Conservation (phyloP, 30 jellyfish, hydroid and myxozoan species). For the Pelagia noctiluca region DNA sequence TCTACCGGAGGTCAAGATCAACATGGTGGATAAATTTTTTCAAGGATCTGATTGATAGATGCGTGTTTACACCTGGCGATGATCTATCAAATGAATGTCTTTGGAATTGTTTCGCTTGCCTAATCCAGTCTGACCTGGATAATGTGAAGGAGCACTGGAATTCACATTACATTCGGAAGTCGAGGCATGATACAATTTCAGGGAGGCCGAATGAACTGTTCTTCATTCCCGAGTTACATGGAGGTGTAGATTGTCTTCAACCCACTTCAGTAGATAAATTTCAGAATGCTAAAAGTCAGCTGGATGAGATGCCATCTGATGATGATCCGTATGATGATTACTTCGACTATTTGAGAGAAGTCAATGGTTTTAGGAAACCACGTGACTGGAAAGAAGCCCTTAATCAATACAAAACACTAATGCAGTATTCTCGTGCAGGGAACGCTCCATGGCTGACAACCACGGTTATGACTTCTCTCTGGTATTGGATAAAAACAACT, state of each 20-base stretch:
- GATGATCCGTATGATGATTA: slow-evolving; percentile 38
- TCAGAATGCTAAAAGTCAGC: slow-evolving; percentile 59
- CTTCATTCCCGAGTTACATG: slow-evolving; percentile 63
- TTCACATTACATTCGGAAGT: slow-evolving; percentile 62
- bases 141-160: slow-evolving; percentile 73
- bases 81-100: slow-evolving; percentile 58
- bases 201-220: slow-evolving; percentile 74
- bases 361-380: slow-evolving; percentile 51
- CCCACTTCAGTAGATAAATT: slow-evolving; percentile 40
- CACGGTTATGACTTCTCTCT: slow-evolving; percentile 29
- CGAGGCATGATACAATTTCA: slow-evolving; percentile 70
- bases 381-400: slow-evolving; percentile 65
- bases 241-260: slow-evolving; percentile 63
- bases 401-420: slow-evolving; percentile 49
- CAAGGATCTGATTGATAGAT: slow-evolving; percentile 54
- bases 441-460: slow-evolving; percentile 19
- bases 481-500: slow-evolving; percentile 9
- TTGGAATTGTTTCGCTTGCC: slow-evolving; percentile 61
- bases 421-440: slow-evolving; percentile 50
- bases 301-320: slow-evolving; percentile 47
- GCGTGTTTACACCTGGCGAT: slow-evolving; percentile 57
- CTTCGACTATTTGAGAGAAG: slow-evolving; percentile 55
- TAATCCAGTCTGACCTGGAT: slow-evolving; percentile 75
- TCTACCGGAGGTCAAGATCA: slow-evolving; percentile 45
- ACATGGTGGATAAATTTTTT: slow-evolving; percentile 79